Conservation (phyloP, 2,888 invertebrate genomes). For the Plusia festucae region DNA sequence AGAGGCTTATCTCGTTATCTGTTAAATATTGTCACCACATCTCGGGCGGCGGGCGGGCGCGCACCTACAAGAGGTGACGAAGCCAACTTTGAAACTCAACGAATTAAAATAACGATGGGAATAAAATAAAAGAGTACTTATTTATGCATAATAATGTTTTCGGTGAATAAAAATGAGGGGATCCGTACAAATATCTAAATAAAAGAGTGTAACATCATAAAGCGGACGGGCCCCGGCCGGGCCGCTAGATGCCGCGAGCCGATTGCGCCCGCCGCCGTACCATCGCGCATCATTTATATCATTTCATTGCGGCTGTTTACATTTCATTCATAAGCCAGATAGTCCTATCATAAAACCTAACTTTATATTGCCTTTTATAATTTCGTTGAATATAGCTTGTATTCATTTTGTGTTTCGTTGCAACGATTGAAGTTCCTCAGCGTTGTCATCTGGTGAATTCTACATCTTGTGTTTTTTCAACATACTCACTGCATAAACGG, state of each 20-base stretch:
- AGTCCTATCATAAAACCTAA: slow-evolving; percentile 75
- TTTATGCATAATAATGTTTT: slow-evolving; percentile 87
- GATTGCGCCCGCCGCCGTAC: slow-evolving; percentile 75
- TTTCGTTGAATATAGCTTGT: slow-evolving; percentile 49
- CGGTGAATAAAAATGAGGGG: slow-evolving; percentile 85
- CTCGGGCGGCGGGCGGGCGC: slow-evolving; percentile 75
- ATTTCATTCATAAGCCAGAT: slow-evolving; percentile 86
- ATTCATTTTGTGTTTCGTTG: slow-evolving; percentile 38
- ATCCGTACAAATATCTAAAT: slow-evolving; percentile 86
- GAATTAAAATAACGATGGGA: slow-evolving; percentile 85
- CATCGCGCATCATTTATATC: slow-evolving; percentile 83
- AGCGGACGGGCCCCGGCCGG: slow-evolving; percentile 70
- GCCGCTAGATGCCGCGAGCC: slow-evolving; percentile 82
- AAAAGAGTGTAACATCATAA: slow-evolving; percentile 84
- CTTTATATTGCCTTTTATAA: slow-evolving; percentile 67
- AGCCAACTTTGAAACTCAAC: slow-evolving; percentile 76
- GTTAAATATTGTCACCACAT: slow-evolving; percentile 84
- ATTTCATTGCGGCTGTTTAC: slow-evolving; percentile 87
- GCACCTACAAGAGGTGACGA: slow-evolving; percentile 80
- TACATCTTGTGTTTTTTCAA: slow-evolving; percentile 28
- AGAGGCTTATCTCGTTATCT: slow-evolving; percentile 83
- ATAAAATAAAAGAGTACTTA: slow-evolving; percentile 86
- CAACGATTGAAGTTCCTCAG: slow-evolving; percentile 24
- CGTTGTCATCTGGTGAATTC: slow-evolving; percentile 7
- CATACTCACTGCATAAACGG: slow-evolving; percentile 16